Base-by-base conservation (phyloP, 2,888 invertebrate species). In the Spicauda simplicius region DNA sequence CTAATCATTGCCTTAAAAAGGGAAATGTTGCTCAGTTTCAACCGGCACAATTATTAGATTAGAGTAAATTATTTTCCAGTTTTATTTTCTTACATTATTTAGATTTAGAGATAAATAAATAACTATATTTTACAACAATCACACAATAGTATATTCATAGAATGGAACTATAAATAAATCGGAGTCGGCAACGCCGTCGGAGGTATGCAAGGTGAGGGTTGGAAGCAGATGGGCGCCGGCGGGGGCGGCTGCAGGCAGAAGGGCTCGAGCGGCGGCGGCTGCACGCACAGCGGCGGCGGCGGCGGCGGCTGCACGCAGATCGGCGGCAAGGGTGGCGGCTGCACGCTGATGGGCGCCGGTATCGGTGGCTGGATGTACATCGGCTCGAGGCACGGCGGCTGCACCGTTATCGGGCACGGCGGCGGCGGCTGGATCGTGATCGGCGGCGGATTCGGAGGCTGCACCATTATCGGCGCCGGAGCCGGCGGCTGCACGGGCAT, bases 401-500 rank as follows among this genome's bases (percentile, higher is more conserved):
- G 91, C 14, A 91, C 76, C 6, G 80, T 86, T 12, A 92, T 78
- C 3, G 90, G 90, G 0, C 83, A 70, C 4, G 82, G 83, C 0
- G 87, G 80, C 0, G 92, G 91, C 25, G 87, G 78, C 74, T 90
- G 87, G 37, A 90, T 80, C 67, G 82, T 78, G 72, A 90, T 75
- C 3, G 89, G 85, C 1, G 88, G 86, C 8, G 82, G 81, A 0
- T 75, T 66, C 6, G 90, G 90, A 6, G 87, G 88, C 71, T 89
- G 89, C n/a, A 92, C 81, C 80, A 85, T 85, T 75, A 92, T 82
- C 0, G 92, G 88, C 1, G 87, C 84, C 10, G 80, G 74, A 2
- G 86, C 80, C 0, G 91, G 91, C 3, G 90, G 83, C 69, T 91
- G 90, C 12, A 92, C 87, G 0, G 87, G 83, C 76, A 92, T 79